Conservation (phyloP, 2,888 invertebrate species). For the Hetaerina titia region DNA sequence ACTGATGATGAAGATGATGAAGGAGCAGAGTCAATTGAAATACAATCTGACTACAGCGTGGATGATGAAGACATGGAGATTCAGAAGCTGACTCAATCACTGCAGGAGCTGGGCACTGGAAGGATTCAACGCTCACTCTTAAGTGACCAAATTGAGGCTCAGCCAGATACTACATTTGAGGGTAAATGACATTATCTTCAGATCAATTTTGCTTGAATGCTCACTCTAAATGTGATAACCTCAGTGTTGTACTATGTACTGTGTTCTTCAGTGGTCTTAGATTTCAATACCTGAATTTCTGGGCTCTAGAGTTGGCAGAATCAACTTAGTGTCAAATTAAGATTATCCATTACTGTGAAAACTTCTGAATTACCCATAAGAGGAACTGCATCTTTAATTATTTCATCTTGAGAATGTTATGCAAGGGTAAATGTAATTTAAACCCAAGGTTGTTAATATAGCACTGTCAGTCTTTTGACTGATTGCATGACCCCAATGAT, state of each 20-base stretch:
- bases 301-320: not conserved
- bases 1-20: conserved; percentile 4
- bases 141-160: not conserved
- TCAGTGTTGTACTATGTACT: conserved; percentile 9
- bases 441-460: too few species aligned
- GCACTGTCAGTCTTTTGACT: too few species aligned
- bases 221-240: not conserved
- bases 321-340: not conserved
- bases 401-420: too few species aligned
- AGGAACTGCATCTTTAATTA: not conserved
- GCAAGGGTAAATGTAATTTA: too few species aligned
- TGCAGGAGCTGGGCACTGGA: conserved; percentile 11
- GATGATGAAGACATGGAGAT: conserved; percentile 24
- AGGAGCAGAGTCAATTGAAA: not conserved
- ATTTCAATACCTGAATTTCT: not conserved
- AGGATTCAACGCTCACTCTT: not conserved
- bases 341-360: not conserved
- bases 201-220: not conserved
- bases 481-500: too few species aligned
- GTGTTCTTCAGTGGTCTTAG: not conserved
- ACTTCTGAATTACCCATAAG: not conserved
- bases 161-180: not conserved
- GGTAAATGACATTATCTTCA: not conserved
- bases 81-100: conserved; percentile 1
- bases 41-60: not conserved